Base-by-base conservation (phyloP, 1,140 invertebrate species). In the Macrosteles quadrilineatus region DNA sequence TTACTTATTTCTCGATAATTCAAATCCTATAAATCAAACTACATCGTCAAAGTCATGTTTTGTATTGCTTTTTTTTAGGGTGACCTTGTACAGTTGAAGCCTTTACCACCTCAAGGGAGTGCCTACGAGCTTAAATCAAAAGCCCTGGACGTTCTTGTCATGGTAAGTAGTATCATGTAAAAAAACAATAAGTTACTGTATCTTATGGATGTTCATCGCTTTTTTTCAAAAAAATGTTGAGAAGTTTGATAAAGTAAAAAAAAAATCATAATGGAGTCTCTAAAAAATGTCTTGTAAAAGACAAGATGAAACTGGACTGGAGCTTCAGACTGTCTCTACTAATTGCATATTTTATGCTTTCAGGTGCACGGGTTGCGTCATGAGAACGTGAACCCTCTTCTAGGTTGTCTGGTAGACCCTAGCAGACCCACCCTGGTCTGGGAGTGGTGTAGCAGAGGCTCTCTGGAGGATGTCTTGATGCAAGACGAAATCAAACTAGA, bases 241-340 rank as follows among this genome's bases (percentile, higher is more conserved):
- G n/a, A n/a, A n/a, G n/a, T n/a, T n/a, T n/a, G n/a, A n/a, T n/a
- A n/a, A n/a, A n/a, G n/a, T n/a, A n/a, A n/a, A n/a, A n/a, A n/a
- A n/a, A n/a, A n/a, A n/a, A n/a, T n/a, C n/a, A n/a, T n/a, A n/a
- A n/a, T n/a, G n/a, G n/a, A n/a, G n/a, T 94, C 91, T 14, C 82
- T 96, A 66, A 89, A 94, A 83, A 95, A 97, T 79, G 92, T 98
- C 19, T 85, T 98, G 19, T 93, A 72, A 92, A 95, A 80, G 93
- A 95, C 77, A 93, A 96, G 80, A 95, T 97, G 76, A 94, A 95
- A 79, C 85, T 97, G 72, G 96, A 98, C 83, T 96, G 95, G 93
- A 94, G 94, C 29, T 97, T 97, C 81, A 90, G 95, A 72, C 83
- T 96, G 53, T 96, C 95, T 27, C 81, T 98, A 59, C 86, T 98